These are phyloP conservation scores for Smutsia gigantea DNA, from an alignment of 2,797 vertebrate genomes.

Conservation along the genomic window DNA sequence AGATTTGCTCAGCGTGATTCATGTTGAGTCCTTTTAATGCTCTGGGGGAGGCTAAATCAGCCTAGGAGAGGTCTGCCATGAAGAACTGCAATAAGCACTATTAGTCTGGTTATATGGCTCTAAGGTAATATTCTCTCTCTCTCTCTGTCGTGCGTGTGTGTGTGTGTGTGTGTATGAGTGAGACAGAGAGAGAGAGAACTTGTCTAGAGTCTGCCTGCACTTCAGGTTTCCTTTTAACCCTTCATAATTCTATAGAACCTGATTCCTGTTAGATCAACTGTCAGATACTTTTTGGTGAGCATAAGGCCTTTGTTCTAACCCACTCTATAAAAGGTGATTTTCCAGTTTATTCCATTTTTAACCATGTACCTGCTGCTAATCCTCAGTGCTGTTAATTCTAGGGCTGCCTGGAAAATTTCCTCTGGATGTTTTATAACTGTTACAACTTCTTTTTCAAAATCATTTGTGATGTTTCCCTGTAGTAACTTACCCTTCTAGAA, in stretches of 20 bases:
- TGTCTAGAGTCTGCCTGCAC: not conserved
- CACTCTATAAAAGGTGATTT: not conserved
- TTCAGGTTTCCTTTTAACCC: not conserved
- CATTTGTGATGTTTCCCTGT: conserved; percentile 68
- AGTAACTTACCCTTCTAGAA: conserved; percentile 75
- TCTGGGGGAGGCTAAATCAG: not conserved
- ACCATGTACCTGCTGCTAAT: not conserved
- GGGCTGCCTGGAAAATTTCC: conserved; percentile 39
- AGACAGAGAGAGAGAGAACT: not conserved
- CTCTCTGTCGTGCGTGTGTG: too few relatives aligned
- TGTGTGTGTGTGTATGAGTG: too few relatives aligned
- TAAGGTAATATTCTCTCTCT: not conserved
- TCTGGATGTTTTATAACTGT: conserved; percentile 58
- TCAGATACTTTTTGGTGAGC: not conserved
- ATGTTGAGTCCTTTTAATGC: not conserved
- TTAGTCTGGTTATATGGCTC: not conserved
- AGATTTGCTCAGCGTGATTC: not conserved
- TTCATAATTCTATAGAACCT: not conserved
- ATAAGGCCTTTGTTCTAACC: not conserved
- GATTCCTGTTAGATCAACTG: not conserved
- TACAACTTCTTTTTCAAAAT: conserved; percentile 61
- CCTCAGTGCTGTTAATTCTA: not conserved
- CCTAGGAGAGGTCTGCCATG: not conserved
- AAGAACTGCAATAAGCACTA: not conserved
- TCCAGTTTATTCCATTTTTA: not conserved